These are phyloP conservation scores for Calyptommatus sinebrachiatus DNA, from an alignment of 2,113 vertebrate genomes.

Conservation along the genomic window DNA sequence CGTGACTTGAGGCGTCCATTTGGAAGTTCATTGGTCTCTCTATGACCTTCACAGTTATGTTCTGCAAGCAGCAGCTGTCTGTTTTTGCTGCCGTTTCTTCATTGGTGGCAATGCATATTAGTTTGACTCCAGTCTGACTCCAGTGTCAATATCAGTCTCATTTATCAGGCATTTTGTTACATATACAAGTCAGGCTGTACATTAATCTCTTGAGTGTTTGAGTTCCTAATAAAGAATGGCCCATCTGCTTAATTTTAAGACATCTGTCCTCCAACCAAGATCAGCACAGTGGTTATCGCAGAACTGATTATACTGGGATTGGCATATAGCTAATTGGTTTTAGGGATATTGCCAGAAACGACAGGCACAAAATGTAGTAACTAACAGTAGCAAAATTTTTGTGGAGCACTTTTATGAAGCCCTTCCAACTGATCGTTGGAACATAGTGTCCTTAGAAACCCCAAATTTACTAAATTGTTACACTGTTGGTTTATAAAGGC, in stretches of 20 bases:
- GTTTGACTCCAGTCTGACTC: not conserved
- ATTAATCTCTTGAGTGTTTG: not conserved
- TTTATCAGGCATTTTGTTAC: not conserved
- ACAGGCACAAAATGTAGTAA: not conserved
- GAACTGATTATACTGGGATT: not conserved
- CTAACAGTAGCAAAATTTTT: not conserved
- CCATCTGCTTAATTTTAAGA: too few relatives aligned
- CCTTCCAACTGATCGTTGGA: too few relatives aligned
- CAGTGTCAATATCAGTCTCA: not conserved
- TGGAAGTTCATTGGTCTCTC: too few relatives aligned
- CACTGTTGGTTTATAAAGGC: too few relatives aligned
- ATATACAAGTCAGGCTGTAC: not conserved
- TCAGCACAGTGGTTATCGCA: not conserved
- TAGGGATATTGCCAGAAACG: not conserved
- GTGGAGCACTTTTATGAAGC: too few relatives aligned
- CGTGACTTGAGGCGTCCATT: too few relatives aligned
- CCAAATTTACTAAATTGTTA: too few relatives aligned
- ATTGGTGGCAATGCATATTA: not conserved
- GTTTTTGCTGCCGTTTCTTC: not conserved
- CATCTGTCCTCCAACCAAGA: not conserved
- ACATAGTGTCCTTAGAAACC: too few relatives aligned
- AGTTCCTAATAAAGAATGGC: not conserved
- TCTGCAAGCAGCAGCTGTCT: too few relatives aligned
- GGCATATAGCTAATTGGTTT: not conserved
- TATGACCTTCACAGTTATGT: too few relatives aligned